These are phyloP conservation scores for Hylaeus volcanicus DNA, from an alignment of 1,140 invertebrate species.

Conservation along the genomic window DNA sequence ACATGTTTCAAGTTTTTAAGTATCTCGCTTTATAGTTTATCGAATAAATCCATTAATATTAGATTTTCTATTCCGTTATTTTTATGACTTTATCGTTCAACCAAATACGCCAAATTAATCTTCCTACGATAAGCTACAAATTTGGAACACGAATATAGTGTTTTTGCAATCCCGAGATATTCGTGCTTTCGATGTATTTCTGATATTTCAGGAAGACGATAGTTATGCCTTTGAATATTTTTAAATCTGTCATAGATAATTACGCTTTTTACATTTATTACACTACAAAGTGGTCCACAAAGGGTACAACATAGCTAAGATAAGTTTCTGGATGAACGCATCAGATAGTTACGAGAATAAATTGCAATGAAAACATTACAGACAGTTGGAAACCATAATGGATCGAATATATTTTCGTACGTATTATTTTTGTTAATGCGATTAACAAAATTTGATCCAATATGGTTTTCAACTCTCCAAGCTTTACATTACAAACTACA, in stretches of 20 bases:
- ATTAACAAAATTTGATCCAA: not conserved
- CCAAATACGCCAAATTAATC: not conserved
- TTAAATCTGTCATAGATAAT: constrained; percentile 12
- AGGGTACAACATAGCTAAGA: constrained; percentile 2
- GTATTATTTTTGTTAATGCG: not conserved
- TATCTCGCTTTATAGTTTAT: not conserved
- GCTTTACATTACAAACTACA: constrained; percentile 3
- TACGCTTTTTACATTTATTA: constrained; percentile 22
- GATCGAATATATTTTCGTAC: not conserved
- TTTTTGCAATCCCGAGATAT: not conserved
- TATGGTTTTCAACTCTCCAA: not conserved
- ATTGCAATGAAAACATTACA: constrained; percentile 4
- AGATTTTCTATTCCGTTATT: not conserved
- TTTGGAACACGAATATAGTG: not conserved
- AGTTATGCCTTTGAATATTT: constrained; percentile 14
- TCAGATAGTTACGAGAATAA: constrained; percentile 14
- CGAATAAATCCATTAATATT: not conserved
- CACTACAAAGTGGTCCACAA: constrained; percentile 18
- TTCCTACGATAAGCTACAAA: not conserved
- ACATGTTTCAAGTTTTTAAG: not conserved
- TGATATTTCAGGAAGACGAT: constrained; percentile 24
- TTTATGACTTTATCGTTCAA: not conserved
- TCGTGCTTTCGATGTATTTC: not conserved
- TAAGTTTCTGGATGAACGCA: constrained; percentile 12
- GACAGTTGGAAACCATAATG: constrained; percentile 1